Evolutionary conservation across 1,140 invertebrate genomes (phyloP), one percentile per base, ranked within the genome.

Genomic region (Mesaphorura yosii): DNA sequence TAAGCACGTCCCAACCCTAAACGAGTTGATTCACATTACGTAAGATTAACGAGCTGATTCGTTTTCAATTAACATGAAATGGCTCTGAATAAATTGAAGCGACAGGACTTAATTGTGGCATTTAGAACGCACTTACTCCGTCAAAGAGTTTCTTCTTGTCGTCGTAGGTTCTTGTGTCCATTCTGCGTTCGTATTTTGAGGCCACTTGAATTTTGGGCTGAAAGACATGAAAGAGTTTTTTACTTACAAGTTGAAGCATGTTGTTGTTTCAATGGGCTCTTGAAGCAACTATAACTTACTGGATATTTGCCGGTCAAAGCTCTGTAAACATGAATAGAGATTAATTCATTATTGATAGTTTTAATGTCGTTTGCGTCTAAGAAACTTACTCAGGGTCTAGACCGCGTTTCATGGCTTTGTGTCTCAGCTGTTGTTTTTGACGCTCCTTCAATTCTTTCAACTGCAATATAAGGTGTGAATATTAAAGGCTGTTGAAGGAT

Each of bases 151-250:
- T 85, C 77, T 91, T 92, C 77, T 94, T 92, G 76, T 96, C 90
- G 63, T 84, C 86, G 69, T 95, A 98, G 59, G 89, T 90, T 75
- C 93, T 81, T 70, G 91, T 92, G 76, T 98, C 94, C 51, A 95
- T 94, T 74, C 93, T 87, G 72, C 94, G 79, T 75, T 98, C 94
- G 76, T 95, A 98, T 81, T 98, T 97, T 73, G 91, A 96, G 72
- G 90, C 91, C 65, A 96, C 87, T 79, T 92, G 89, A 70, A 98
- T 92, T 80, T 98, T 98, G 66, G 94, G 92, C 91, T 95, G 66
- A 38, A 3, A 20, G 31, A 20, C 17, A 27, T 5, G 34, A 17
- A 48, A 25, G 42, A 3, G 23, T 10, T 49, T 49, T n/a, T n/a
- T 42, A 12, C n/a, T 10, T 6, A 10, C 7, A 17, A 20, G 22